Evolutionary conservation across 2,888 invertebrate genomes (phyloP), one percentile per base, ranked within the genome.

Genomic region (Hoplodrina blanda): DNA sequence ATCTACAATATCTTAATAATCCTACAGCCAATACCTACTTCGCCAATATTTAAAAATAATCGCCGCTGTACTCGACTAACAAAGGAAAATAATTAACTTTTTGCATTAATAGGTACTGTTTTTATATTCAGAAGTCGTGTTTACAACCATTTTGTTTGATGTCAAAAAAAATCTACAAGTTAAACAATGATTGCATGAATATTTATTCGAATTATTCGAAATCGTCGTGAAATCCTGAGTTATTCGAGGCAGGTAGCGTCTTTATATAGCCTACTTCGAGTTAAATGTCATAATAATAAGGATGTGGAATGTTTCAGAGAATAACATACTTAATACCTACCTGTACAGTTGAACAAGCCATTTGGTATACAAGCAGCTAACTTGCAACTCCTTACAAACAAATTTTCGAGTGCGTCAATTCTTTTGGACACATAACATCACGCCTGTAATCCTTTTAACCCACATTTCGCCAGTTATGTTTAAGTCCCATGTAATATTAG

Each of bases 251-350:
- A 72, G 69, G 75, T 81, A 71, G 44, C 57, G 11, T 73, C 61
- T 72, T 30, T 63, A 73, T 56, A 41, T 52, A 70, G 25, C 52
- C 50, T 37, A 54, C 25, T 67, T 69, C 19, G 17, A 72, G 49
- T 65, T 66, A 82, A 80, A 84, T 80, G 77, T 73, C 75, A 84
- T 73, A 74, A 72, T 72, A 80, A 82, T 86, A 86, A 87, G 77
- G 80, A 84, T 84, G 70, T 77, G 65, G 60, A 78, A 77, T 82
- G 69, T 78, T 76, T 73, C 71, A 57, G 75, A 80, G 57, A 81
- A 73, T 62, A 61, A 65, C 55, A 56, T 56, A 75, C 62, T 76
- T 61, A 62, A 74, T 80, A 81, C 75, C 70, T 78, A 71, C 8
- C 8, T 8, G 37, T 33, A 33, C 33, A 25, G 1, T 25, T 2